Conservation (phyloP, 1,140 invertebrate genomes). For the Leptopilina clavipes region DNA sequence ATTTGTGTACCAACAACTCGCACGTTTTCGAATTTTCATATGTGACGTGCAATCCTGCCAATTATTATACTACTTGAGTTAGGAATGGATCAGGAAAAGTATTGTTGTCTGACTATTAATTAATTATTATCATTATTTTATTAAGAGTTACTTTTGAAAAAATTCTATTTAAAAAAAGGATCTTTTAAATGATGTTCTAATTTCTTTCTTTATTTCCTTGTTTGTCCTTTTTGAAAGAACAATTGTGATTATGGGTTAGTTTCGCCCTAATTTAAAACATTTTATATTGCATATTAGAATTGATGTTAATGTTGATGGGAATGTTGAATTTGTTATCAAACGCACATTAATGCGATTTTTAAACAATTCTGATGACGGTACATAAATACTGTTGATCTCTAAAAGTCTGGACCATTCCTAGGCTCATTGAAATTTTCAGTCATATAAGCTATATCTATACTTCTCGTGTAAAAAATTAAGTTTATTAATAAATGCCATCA, state of each 20-base stretch:
- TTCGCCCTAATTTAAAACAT: background rate
- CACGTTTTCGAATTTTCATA: slow-evolving; percentile 49
- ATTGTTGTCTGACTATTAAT: background rate
- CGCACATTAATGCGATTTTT: background rate
- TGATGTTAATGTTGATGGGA: background rate
- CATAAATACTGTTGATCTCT: background rate
- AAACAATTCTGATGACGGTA: no score
- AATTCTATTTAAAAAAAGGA: slow-evolving; percentile 26
- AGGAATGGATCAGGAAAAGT: slow-evolving; percentile 53
- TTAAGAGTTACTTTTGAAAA: background rate
- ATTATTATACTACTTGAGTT: slow-evolving; percentile 53
- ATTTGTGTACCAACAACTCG: slow-evolving; percentile 43
- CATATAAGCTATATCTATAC: slow-evolving; percentile 68
- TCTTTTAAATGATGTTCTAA: slow-evolving; percentile 23
- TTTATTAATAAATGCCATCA: slow-evolving; percentile 76
- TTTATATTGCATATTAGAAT: slow-evolving; percentile 22
- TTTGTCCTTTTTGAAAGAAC: background rate
- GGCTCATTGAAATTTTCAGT: slow-evolving; percentile 64
- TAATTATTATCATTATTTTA: background rate
- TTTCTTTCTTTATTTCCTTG: background rate
- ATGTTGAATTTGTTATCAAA: background rate
- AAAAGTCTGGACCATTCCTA: slow-evolving; percentile 63
- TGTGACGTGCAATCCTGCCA: slow-evolving; percentile 57
- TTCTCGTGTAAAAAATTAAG: slow-evolving; percentile 75
- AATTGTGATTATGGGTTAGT: no score